Conservation (phyloP, 1,140 invertebrate genomes). For the Calliopsis andreniformis region DNA sequence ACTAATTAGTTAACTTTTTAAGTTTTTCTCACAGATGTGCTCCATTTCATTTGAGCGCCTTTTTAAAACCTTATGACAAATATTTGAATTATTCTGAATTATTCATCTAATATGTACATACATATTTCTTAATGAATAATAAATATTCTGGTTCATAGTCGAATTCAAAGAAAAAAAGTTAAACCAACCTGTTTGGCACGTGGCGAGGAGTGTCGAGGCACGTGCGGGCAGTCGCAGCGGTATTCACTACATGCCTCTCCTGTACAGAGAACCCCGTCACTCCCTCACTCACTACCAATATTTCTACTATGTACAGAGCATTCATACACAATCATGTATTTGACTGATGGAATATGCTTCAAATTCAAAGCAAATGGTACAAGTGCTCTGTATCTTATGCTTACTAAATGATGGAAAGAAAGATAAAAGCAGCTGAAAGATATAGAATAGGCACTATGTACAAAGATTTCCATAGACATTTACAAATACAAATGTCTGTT, state of each 20-base stretch:
- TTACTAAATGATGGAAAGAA: constrained; percentile 40
- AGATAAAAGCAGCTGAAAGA: constrained; percentile 61
- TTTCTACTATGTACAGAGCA: constrained; percentile 56
- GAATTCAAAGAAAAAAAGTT: constrained; percentile 58
- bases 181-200: constrained; percentile 79
- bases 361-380: constrained; percentile 21
- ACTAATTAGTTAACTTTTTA: too few species aligned
- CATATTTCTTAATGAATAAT: constrained; percentile 2
- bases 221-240: constrained; percentile 77
- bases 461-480: constrained; percentile 19
- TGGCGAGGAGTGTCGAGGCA: constrained; percentile 80
- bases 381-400: constrained; percentile 37
- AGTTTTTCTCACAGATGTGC: too few species aligned
- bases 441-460: constrained; percentile 52
- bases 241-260: constrained; percentile 80
- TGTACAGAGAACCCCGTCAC: constrained; percentile 80
- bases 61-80: too few species aligned
- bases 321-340: constrained; percentile 18
- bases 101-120: constrained; percentile 12
- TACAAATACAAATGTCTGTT: constrained; percentile 8
- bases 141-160: constrained; percentile 55
- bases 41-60: too few species aligned
- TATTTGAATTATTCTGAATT: not conserved
- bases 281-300: constrained; percentile 78
- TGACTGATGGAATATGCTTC: not conserved